phyloP scores from a whole-genome alignment of 2,888 invertebrate genomes.

The Chromoteleia sp. region DNA sequence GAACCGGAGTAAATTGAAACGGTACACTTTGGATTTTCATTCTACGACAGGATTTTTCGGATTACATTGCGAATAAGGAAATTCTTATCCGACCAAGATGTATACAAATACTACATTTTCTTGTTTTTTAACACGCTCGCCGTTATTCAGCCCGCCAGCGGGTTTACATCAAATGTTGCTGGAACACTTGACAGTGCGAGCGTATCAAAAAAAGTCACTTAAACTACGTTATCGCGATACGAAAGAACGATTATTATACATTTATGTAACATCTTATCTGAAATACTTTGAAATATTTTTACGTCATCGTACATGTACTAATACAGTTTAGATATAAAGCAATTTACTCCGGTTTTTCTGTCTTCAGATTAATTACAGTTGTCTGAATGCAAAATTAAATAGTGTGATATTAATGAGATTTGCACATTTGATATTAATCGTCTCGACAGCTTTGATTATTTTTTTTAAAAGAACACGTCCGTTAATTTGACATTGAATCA shows the following conservation, averaged over 20 bases:
- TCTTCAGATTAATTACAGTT: conserved; percentile 6
- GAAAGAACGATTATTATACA: conserved; percentile 33
- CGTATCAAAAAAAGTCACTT: conserved; percentile 58
- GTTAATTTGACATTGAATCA: too few species aligned
- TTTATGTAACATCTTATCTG: conserved; percentile 50
- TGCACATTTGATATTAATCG: not conserved
- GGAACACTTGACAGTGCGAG: conserved; percentile 44
- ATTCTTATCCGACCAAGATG: conserved; percentile 37
- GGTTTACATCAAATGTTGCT: conserved; percentile 37
- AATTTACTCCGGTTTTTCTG: conserved; percentile 38
- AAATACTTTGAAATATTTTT: conserved; percentile 32
- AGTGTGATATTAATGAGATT: not conserved
- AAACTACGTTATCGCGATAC: conserved; percentile 8
- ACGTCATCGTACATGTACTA: conserved; percentile 17
- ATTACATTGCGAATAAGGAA: conserved; percentile 13
- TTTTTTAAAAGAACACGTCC: too few species aligned
- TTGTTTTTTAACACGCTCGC: conserved; percentile 61
- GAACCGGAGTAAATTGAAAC: conserved; percentile 34
- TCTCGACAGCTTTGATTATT: not conserved
- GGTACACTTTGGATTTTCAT: not conserved
- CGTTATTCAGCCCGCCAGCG: conserved; percentile 48
- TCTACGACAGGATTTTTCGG: not conserved
- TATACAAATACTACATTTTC: conserved; percentile 54
- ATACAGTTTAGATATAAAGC: conserved; percentile 2
- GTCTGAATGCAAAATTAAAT: conserved; percentile 16